phyloP scores from a whole-genome alignment of 1,140 invertebrate genomes.

The Pseudachorutes palmiensis region DNA sequence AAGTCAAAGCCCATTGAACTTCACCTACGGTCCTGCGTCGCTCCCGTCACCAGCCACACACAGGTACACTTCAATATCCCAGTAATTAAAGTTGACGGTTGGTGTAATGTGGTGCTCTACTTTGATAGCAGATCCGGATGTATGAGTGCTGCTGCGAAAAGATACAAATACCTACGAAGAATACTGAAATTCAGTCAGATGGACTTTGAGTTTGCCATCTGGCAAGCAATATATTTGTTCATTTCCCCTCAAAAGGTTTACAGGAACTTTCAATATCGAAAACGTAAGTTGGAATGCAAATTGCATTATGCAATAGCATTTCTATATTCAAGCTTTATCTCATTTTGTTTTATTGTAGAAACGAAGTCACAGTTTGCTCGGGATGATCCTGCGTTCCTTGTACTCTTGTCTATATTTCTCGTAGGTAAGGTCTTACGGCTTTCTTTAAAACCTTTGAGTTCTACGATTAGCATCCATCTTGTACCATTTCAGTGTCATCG shows the following conservation, averaged over 20 bases:
- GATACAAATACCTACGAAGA: constrained; percentile 83
- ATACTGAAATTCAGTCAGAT: constrained; percentile 93
- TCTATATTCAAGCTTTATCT: not conserved
- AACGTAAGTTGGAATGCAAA: constrained; percentile 61
- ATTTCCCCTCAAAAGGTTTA: constrained; percentile 94
- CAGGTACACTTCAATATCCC: too few relatives aligned
- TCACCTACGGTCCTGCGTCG: constrained; percentile 41
- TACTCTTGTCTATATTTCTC: constrained; percentile 78
- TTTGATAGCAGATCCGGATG: constrained; percentile 53
- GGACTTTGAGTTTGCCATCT: constrained; percentile 98
- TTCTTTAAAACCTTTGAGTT: not conserved
- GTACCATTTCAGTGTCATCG: constrained; percentile 64
- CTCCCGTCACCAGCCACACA: constrained; percentile 47
- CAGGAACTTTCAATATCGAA: constrained; percentile 95
- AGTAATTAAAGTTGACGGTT: not conserved
- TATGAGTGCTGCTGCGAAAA: constrained; percentile 77
- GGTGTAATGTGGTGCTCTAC: constrained; percentile 1
- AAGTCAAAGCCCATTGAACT: constrained; percentile 44
- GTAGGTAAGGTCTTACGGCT: constrained; percentile 56
- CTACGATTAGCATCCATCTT: not conserved
- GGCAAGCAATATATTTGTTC: constrained; percentile 98
- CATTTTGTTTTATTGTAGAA: constrained; percentile 56
- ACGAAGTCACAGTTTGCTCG: constrained; percentile 97
- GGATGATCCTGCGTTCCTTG: constrained; percentile 97
- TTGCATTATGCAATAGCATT: constrained; percentile 9